Evolutionary conservation across 1,140 invertebrate species (phyloP).

Genomic region (Apis florea): DNA sequence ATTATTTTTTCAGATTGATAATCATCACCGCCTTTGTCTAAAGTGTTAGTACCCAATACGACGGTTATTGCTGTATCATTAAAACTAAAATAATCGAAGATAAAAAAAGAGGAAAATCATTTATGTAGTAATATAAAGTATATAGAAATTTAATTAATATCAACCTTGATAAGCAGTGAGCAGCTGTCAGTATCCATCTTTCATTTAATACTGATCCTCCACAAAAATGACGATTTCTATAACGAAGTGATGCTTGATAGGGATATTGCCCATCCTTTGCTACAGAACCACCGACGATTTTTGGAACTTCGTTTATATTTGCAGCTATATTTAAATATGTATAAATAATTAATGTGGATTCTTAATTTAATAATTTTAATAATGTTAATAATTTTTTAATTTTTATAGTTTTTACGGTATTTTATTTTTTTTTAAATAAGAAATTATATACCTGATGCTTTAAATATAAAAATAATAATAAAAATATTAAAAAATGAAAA

Average conservation of each 20-base stretch:
- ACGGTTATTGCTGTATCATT: slow-evolving; percentile 73
- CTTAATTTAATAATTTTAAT: neutral
- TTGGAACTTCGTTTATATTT: slow-evolving; percentile 19
- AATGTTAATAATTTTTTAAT: neutral
- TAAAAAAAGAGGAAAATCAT: neutral
- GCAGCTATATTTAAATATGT: slow-evolving; percentile 21
- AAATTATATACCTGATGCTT: slow-evolving; percentile 43
- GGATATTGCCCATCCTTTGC: slow-evolving; percentile 74
- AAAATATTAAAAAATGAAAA: slow-evolving; percentile 24
- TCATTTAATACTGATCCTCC: slow-evolving; percentile 80
- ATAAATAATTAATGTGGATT: neutral
- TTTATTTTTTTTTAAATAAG: neutral
- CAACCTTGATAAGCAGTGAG: slow-evolving; percentile 76
- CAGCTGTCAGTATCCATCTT: slow-evolving; percentile 80
- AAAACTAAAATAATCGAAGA: slow-evolving; percentile 31
- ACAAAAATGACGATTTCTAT: slow-evolving; percentile 72
- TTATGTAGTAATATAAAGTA: neutral
- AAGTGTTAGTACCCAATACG: slow-evolving; percentile 80
- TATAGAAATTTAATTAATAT: neutral
- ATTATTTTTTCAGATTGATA: slow-evolving; percentile 77
- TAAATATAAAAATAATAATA: neutral
- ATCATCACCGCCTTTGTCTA: slow-evolving; percentile 76
- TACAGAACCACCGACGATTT: slow-evolving; percentile 76
- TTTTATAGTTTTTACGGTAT: neutral
- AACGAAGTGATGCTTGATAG: slow-evolving; percentile 76